A percentile compares a stretch with the other conserved stretches of the same genome.
Evolutionary conservation across 2,888 invertebrate species (phyloP).

Genomic region (Meganola albula): DNA sequence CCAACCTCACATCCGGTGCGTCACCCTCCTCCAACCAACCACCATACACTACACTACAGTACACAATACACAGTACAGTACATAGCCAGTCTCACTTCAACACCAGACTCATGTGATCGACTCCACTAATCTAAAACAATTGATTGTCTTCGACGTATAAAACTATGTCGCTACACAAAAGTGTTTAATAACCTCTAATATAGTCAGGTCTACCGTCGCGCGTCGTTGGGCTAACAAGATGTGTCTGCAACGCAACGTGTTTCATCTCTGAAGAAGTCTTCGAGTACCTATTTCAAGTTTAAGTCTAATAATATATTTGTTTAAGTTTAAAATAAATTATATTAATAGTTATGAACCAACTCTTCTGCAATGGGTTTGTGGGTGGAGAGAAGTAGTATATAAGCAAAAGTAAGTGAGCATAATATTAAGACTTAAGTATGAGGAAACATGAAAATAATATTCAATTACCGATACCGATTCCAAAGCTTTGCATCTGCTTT

Average conservation of each 20-base stretch:
- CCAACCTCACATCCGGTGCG: constrained; percentile 7
- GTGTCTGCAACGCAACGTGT: not conserved
- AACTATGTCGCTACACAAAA: not conserved
- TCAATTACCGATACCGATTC: too few species aligned
- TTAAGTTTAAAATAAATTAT: not conserved
- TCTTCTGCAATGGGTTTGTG: not conserved
- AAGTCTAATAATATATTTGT: not conserved
- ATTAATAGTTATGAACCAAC: not conserved
- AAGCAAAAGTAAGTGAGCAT: too few species aligned
- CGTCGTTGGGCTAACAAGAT: not conserved
- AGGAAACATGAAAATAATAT: too few species aligned
- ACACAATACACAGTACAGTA: too few species aligned
- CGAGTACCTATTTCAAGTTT: not conserved
- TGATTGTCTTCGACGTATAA: not conserved
- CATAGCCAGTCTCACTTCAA: constrained; percentile 6
- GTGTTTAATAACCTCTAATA: not conserved
- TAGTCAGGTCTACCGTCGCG: not conserved
- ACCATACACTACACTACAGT: too few species aligned
- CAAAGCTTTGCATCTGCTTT: too few species aligned
- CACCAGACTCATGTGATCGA: constrained; percentile 6
- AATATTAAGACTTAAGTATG: too few species aligned
- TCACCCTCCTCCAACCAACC: constrained; percentile 5
- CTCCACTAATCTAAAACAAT: constrained; percentile 1
- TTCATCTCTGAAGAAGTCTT: not conserved
- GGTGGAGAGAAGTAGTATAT: constrained; percentile 1